phyloP scores from a whole-genome alignment of 2,113 vertebrate genomes.

The Ptychochromis oligacanthus region DNA sequence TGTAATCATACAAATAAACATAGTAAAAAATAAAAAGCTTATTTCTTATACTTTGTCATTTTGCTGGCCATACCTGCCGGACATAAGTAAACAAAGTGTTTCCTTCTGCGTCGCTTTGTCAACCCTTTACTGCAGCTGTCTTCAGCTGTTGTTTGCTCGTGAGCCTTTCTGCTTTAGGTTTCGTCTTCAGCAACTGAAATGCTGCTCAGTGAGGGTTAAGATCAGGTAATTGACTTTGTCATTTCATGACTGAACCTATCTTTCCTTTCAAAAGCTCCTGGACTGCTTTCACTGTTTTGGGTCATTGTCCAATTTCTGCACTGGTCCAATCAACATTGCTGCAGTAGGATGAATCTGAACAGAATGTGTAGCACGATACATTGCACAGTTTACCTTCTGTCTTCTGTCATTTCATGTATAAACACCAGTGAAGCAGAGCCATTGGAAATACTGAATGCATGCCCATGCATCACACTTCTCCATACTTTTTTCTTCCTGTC shows the following conservation, averaged over 20 bases:
- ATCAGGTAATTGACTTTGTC: background rate
- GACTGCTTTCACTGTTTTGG: background rate
- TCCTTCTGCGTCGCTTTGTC: background rate
- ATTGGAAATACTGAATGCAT: background rate
- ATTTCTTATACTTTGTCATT: background rate
- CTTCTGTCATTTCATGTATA: background rate
- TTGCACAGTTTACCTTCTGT: background rate
- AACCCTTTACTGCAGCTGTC: background rate
- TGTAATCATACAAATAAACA: too few relatives aligned
- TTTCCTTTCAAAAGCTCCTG: background rate
- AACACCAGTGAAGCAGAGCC: too few relatives aligned
- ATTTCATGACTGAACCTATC: accelerated
- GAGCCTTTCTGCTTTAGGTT: background rate
- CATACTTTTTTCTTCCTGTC: background rate
- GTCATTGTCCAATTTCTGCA: background rate
- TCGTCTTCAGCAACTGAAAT: background rate
- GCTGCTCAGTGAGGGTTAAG: background rate
- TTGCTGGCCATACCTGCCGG: background rate
- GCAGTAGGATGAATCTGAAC: background rate
- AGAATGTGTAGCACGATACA: background rate
- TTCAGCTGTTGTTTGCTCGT: background rate
- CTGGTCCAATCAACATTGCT: background rate
- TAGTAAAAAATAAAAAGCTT: too few relatives aligned
- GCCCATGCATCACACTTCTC: background rate
- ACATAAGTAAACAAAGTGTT: background rate